Conservation (phyloP, 2,888 invertebrate species). For the Dicranocentrus wangi region DNA sequence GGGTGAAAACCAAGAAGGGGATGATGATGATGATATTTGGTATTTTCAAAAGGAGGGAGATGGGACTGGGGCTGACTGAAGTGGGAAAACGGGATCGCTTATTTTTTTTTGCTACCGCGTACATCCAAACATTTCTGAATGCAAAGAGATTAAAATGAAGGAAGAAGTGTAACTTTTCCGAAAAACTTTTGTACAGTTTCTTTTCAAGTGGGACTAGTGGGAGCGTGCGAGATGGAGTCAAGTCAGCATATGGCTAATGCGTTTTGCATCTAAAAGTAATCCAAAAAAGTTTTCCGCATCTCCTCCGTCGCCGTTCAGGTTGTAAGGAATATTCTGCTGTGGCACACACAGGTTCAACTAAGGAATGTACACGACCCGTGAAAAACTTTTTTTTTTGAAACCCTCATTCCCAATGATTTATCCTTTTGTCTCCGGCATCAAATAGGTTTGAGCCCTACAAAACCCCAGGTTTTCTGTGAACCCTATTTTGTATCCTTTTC, state of each 20-base stretch:
- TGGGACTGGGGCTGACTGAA: conserved; percentile 23
- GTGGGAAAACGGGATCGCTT: conserved; percentile 20
- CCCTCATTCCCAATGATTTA: conserved; percentile 67
- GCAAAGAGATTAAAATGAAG: conserved; percentile 46
- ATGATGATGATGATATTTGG: conserved; percentile 29
- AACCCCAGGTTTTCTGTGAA: too few species aligned
- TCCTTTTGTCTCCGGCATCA: conserved; percentile 57
- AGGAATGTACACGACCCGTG: neutral
- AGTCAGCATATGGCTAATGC: conserved; percentile 69
- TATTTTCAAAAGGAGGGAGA: conserved; percentile 30
- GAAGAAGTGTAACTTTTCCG: conserved; percentile 15
- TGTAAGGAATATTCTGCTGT: neutral
- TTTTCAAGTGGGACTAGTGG: conserved; percentile 8
- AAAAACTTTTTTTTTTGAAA: conserved; percentile 45
- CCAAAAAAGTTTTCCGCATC: neutral
- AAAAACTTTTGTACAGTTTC: conserved; percentile 22
- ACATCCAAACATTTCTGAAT: too few species aligned
- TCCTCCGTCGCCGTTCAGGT: neutral
- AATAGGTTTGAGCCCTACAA: conserved; percentile 27
- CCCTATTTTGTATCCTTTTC: too few species aligned
- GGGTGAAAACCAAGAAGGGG: conserved; percentile 13
- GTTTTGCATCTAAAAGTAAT: conserved; percentile 47
- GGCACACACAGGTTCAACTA: conserved; percentile 11
- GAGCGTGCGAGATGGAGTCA: conserved; percentile 49
- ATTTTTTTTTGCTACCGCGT: neutral